Evolutionary conservation across 2,797 vertebrate species (phyloP), one percentile per base, ranked within the genome.

Genomic region (Anomalospiza imberbis): DNA sequence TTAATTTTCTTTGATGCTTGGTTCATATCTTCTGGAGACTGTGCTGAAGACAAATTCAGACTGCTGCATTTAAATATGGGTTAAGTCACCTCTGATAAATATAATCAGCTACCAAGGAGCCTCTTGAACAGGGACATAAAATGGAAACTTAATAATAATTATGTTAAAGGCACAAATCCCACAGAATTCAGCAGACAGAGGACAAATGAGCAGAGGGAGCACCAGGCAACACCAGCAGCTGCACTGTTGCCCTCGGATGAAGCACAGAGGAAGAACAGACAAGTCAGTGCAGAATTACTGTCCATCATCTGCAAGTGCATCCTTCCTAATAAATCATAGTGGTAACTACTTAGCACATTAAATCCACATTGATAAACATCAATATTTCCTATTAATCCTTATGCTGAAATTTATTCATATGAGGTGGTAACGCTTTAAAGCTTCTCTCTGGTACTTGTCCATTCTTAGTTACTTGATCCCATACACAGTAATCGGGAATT

Each of bases 81-180:
- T 88, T 93, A 95, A 88, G 75, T 94, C 85, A 84, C 79, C 91
- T 90, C 79, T 91, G 66, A 95, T 96, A 93, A 95, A 80, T 91
- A 93, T 92, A 95, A 95, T 96, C 88, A 92, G 92, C 78, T 83
- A 78, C 60, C 32, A 40, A 92, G 62, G 36, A 71, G 51, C 68
- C 60, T 88, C 45, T 24, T 13, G 87, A 83, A 58, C 26, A 51
- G 66, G 48, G 40, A 51, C 45, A 72, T 54, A 88, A 82, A 72
- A 66, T n/a, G 70, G 66, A 88, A 85, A 88, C 40, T 58, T 85
- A 89, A 50, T 84, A 74, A 83, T 81, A 90, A 81, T 73, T 75
- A 72, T 20, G 45, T 47, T 79, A 74, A 88, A 89, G 58, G 55
- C 44, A 65, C 51, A 84, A 88, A 86, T 63, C 42, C 22, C 20